phyloP scores from a whole-genome alignment of 2,888 invertebrate species.

The Drosophila affinis region DNA sequence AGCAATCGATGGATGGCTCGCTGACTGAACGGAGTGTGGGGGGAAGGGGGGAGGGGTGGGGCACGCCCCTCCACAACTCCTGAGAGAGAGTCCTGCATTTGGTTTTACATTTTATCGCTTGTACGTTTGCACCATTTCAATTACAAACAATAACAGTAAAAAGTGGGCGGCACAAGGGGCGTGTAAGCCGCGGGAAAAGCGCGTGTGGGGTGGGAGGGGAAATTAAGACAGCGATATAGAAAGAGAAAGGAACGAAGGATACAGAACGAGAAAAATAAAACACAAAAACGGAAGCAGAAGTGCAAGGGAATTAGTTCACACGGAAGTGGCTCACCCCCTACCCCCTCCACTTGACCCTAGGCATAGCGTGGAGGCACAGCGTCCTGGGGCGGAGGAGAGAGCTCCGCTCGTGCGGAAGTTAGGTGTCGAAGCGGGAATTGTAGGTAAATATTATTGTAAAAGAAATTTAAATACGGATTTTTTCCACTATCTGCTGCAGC shows the following conservation, averaged over 20 bases:
- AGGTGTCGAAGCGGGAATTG: slow-evolving; percentile 74
- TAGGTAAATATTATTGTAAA: slow-evolving; percentile 76
- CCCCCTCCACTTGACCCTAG: neutral
- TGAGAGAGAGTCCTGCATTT: slow-evolving; percentile 48
- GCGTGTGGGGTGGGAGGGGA: slow-evolving; percentile 33
- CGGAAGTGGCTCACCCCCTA: slow-evolving; percentile 57
- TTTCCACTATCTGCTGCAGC: slow-evolving; percentile 56
- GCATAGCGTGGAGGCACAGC: neutral
- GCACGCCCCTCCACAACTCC: slow-evolving; percentile 8
- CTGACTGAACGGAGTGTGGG: slow-evolving; percentile 21
- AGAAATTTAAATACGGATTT: slow-evolving; percentile 73
- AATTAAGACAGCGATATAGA: slow-evolving; percentile 26
- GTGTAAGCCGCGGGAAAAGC: slow-evolving; percentile 53
- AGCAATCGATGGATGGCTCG: slow-evolving; percentile 72
- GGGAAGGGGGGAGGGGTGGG: neutral
- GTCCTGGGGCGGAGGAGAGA: neutral
- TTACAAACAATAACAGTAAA: slow-evolving; percentile 81
- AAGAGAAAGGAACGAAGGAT: neutral
- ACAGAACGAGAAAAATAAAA: neutral
- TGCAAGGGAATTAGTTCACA: slow-evolving; percentile 77
- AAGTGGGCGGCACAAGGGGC: slow-evolving; percentile 47
- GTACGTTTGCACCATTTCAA: slow-evolving; percentile 81
- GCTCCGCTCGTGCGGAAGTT: slow-evolving; percentile 68
- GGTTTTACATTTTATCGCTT: slow-evolving; percentile 79
- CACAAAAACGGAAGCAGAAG: slow-evolving; percentile 53